These are phyloP conservation scores for Schrankia costaestrigalis DNA, from an alignment of 2,888 invertebrate species.

Conservation along the genomic window DNA sequence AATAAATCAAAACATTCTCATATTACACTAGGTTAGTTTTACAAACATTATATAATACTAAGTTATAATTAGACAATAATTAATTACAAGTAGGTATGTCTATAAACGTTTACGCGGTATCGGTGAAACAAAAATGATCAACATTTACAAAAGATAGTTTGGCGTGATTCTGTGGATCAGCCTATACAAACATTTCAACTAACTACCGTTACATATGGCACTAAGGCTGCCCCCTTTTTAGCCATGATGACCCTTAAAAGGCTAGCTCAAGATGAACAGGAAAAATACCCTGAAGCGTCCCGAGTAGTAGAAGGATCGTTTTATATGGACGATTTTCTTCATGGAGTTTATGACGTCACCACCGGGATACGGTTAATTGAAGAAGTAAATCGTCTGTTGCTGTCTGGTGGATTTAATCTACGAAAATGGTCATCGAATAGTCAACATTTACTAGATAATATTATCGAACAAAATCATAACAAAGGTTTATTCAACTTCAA, in stretches of 20 bases:
- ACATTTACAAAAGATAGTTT: not conserved
- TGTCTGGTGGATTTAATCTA: conserved; percentile 1
- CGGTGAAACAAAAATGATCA: conserved; percentile 10
- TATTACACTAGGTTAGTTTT: too few species aligned
- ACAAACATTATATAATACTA: too few species aligned
- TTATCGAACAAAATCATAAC: not conserved
- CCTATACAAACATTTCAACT: not conserved
- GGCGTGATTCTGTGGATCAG: too few species aligned
- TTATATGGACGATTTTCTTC: conserved; percentile 2
- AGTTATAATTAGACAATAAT: too few species aligned
- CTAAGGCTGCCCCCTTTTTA: not conserved
- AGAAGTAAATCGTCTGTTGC: conserved; percentile 2
- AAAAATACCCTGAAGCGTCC: not conserved
- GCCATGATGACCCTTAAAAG: conserved; percentile 1
- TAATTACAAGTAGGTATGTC: too few species aligned
- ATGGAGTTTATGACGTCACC: not conserved
- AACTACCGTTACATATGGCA: conserved; percentile 1
- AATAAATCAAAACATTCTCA: too few species aligned
- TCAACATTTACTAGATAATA: not conserved
- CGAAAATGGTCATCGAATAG: conserved; percentile 2
- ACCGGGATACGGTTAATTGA: conserved; percentile 1
- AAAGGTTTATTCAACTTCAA: conserved; percentile 12
- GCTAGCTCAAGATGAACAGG: not conserved
- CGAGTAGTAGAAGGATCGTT: not conserved
- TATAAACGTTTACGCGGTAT: too few species aligned